A percentile compares a stretch with the other conserved stretches of the same genome.
Conservation (phyloP, 2,113 vertebrate species). For the Xiphophorus couchianus region DNA sequence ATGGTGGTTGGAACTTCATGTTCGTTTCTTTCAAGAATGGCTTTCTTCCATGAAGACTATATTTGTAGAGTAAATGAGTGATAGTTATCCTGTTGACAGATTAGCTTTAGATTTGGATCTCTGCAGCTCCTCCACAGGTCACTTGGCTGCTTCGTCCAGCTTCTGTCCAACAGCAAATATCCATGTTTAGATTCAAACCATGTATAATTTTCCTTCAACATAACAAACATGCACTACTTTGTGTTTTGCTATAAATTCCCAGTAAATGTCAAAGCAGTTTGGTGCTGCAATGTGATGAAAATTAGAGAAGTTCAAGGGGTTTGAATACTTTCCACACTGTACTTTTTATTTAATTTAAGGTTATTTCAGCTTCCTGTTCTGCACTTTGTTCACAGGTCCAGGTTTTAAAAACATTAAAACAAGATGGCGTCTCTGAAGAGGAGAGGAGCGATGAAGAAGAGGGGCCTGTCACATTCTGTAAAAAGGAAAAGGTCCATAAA, state of each 20-base stretch:
- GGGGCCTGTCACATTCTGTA: background rate
- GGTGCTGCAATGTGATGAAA: background rate
- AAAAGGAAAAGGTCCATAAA: constrained; percentile 12
- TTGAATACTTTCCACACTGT: too few species aligned
- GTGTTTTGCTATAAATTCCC: background rate
- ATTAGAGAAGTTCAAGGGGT: background rate
- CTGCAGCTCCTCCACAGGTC: background rate
- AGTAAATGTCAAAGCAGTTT: background rate
- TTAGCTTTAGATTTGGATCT: background rate
- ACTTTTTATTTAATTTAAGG: background rate
- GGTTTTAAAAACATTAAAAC: constrained; percentile 22
- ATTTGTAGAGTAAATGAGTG: background rate
- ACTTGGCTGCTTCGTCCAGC: too few species aligned
- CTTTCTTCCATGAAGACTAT: background rate
- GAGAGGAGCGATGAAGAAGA: background rate
- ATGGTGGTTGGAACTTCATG: background rate
- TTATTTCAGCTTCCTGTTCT: background rate
- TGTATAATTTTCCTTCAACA: too few species aligned
- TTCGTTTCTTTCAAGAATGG: background rate
- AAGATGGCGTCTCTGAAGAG: constrained; percentile 1
- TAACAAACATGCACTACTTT: too few species aligned
- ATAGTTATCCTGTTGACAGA: background rate
- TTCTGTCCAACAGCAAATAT: background rate
- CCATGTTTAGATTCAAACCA: too few species aligned
- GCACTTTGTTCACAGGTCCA: constrained; percentile 15